Evolutionary conservation across 2,888 invertebrate species (phyloP).

Genomic region (Ligdia adustata): DNA sequence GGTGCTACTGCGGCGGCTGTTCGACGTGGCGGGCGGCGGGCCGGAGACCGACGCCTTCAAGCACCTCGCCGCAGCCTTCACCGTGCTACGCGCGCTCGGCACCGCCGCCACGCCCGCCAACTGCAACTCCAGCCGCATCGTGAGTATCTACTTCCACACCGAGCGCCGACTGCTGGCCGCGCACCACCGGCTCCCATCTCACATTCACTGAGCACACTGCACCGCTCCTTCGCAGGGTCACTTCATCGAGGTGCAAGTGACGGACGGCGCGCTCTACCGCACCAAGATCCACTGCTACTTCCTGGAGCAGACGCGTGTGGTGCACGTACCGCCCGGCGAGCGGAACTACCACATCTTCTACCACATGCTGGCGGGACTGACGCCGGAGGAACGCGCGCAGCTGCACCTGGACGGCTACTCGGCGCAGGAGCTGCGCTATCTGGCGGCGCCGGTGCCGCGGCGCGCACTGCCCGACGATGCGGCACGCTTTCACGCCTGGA

Average conservation of each 20-base stretch:
- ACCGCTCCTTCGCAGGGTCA: conserved; percentile 87
- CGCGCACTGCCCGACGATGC: conserved; percentile 77
- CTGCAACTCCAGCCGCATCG: conserved; percentile 96
- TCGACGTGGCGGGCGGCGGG: conserved; percentile 97
- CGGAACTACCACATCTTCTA: conserved; percentile 99
- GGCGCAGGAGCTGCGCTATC: conserved; percentile 89
- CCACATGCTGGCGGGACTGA: conserved; percentile 96
- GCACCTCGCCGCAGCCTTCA: conserved; percentile 97
- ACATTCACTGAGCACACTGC: not conserved
- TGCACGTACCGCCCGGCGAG: conserved; percentile 92
- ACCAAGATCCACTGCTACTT: conserved; percentile 99
- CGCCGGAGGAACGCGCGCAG: conserved; percentile 93
- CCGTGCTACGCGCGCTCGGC: conserved; percentile 95
- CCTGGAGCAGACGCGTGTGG: conserved; percentile 96
- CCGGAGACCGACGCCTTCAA: conserved; percentile 98
- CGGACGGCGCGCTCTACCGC: conserved; percentile 96
- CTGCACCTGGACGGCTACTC: conserved; percentile 94
- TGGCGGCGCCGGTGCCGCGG: conserved; percentile 87
- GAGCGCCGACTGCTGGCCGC: not conserved
- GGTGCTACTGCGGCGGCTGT: conserved; percentile 94
- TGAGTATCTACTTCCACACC: conserved; percentile 63
- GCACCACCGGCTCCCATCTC: not conserved
- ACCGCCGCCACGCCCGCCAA: conserved; percentile 96
- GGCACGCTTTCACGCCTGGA: conserved; percentile 93
- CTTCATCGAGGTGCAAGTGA: conserved; percentile 98